Conservation (phyloP, 2,113 vertebrate species). For the Sturnus vulgaris region DNA sequence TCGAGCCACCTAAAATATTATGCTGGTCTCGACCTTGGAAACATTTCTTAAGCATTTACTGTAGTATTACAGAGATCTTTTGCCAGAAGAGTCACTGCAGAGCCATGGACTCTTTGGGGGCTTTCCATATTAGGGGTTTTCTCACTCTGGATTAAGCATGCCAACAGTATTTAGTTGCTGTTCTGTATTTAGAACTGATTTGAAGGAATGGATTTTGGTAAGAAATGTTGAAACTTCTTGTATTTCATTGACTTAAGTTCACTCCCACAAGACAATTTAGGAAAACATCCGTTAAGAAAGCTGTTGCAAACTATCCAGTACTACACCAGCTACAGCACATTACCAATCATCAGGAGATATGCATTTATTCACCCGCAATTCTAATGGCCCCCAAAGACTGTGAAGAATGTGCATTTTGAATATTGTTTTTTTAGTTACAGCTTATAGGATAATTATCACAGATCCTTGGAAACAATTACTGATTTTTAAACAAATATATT, state of each 20-base stretch:
- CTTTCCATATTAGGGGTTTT: slow-evolving; percentile 63
- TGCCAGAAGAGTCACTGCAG: slow-evolving; percentile 56
- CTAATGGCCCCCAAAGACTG: background rate
- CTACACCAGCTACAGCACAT: background rate
- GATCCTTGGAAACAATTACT: background rate
- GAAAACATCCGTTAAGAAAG: background rate
- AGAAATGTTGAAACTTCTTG: slow-evolving; percentile 22
- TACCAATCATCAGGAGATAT: background rate
- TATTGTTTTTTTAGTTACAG: background rate
- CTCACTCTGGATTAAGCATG: slow-evolving; percentile 38
- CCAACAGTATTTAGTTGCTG: background rate
- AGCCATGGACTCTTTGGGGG: slow-evolving; percentile 23
- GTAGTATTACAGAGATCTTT: background rate
- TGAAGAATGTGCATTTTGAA: background rate
- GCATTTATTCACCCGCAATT: background rate
- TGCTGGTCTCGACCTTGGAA: slow-evolving; percentile 52
- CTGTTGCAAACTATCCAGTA: background rate
- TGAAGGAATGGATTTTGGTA: slow-evolving; percentile 13
- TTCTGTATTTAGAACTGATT: slow-evolving; percentile 57
- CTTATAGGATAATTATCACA: background rate
- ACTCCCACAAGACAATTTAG: background rate
- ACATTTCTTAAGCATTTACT: slow-evolving; percentile 19
- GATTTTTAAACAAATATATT: background rate
- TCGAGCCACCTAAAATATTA: slow-evolving; percentile 48
- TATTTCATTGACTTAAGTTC: slow-evolving; percentile 17